phyloP scores from a whole-genome alignment of 1,140 invertebrate genomes.

The Platyura marginata region DNA sequence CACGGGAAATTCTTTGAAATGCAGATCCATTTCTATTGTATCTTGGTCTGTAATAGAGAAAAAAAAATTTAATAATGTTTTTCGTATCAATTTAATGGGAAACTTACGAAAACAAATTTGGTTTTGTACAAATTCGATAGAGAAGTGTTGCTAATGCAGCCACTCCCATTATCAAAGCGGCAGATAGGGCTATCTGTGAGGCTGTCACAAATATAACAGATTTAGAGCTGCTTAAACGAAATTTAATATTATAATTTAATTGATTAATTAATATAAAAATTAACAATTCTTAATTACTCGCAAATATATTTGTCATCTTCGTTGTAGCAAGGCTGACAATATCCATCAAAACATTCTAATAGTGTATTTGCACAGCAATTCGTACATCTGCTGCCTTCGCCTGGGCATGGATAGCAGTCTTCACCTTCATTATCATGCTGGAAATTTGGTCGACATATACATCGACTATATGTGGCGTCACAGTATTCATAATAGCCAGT shows the following conservation, averaged over 20 bases:
- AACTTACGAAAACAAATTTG: background rate
- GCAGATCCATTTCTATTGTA: background rate
- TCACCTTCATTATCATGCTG: background rate
- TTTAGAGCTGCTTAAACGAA: background rate
- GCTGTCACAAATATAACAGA: background rate
- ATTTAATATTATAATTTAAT: background rate
- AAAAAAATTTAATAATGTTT: background rate
- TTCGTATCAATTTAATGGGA: background rate
- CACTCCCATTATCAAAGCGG: constrained; percentile 2
- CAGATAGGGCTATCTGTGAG: constrained; percentile 1
- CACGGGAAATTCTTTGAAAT: background rate
- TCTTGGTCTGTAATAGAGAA: background rate
- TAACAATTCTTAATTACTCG: background rate
- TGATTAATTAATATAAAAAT: background rate
- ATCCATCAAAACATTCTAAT: background rate
- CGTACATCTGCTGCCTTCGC: background rate
- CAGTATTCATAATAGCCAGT: background rate
- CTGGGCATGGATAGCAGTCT: background rate
- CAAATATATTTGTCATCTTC: background rate
- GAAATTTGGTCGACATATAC: background rate
- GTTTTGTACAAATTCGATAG: constrained; percentile 1
- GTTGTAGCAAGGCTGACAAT: background rate
- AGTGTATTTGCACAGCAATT: background rate
- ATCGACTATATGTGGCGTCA: background rate
- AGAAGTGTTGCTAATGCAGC: constrained; percentile 1